Conservation (phyloP, 2,113 vertebrate species). For the Chamaetylas fuelleborni region DNA sequence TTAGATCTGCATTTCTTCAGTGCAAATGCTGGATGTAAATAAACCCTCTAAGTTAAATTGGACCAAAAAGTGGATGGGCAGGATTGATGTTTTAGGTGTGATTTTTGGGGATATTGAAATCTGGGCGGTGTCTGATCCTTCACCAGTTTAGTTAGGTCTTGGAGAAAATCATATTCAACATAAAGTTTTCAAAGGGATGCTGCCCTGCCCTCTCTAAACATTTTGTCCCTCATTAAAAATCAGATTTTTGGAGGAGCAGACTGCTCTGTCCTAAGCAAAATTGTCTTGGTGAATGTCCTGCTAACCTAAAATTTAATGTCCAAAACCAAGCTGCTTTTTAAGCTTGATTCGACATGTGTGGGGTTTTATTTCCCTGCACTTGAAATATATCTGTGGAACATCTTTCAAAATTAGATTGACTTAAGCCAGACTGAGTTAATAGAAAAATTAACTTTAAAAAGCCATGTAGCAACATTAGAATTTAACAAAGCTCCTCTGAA, state of each 20-base stretch:
- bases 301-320: background rate
- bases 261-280: background rate
- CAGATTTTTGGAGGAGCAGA: background rate
- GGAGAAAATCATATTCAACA: background rate
- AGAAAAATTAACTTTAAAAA: background rate
- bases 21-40: background rate
- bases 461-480: background rate
- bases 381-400: background rate
- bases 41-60: background rate
- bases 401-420: background rate
- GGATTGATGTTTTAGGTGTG: background rate
- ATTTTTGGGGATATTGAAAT: background rate
- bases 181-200: background rate
- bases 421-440: background rate
- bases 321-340: background rate
- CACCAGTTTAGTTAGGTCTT: background rate
- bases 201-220: background rate
- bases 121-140: background rate
- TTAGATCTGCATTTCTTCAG: background rate
- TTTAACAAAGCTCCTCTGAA: background rate
- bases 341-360: background rate
- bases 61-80: too few relatives aligned
- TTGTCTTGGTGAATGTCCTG: background rate
- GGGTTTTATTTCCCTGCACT: background rate
- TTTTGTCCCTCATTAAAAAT: background rate